phyloP scores from a whole-genome alignment of 1,140 invertebrate species.

The Apis dorsata region DNA sequence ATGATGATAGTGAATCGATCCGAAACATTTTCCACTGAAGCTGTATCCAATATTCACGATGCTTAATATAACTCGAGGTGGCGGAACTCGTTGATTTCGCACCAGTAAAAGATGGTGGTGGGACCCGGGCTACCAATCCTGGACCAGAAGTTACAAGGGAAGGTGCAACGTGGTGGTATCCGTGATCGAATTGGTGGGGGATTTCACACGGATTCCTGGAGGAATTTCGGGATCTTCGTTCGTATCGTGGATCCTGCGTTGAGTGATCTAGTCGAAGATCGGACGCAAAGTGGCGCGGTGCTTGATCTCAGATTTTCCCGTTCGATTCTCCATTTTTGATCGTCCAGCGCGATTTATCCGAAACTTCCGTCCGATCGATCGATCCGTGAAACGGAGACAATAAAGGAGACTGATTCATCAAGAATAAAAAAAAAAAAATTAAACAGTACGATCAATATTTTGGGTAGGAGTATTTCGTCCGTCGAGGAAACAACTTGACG shows the following conservation, averaged over 20 bases:
- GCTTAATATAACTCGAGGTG: slow-evolving; percentile 71
- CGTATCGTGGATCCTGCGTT: slow-evolving; percentile 38
- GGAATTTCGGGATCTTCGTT: slow-evolving; percentile 67
- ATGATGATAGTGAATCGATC: slow-evolving; percentile 26
- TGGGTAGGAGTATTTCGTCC: background rate
- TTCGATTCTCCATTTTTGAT: background rate
- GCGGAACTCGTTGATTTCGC: slow-evolving; percentile 51
- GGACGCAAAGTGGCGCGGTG: slow-evolving; percentile 48
- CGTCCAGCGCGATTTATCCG: background rate
- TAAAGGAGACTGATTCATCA: background rate
- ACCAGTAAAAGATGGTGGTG: slow-evolving; percentile 55
- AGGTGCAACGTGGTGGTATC: slow-evolving; percentile 49
- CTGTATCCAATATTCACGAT: slow-evolving; percentile 46
- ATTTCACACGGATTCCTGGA: slow-evolving; percentile 63
- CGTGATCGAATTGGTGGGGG: slow-evolving; percentile 40
- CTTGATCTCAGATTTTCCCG: slow-evolving; percentile 5
- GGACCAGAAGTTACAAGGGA: slow-evolving; percentile 55
- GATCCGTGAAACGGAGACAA: background rate
- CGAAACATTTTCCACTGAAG: slow-evolving; percentile 49
- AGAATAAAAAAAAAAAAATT: background rate
- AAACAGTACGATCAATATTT: background rate
- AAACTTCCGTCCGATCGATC: background rate
- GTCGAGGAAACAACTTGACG: background rate
- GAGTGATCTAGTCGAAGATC: slow-evolving; percentile 55
- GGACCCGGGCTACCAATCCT: slow-evolving; percentile 67